phyloP scores from a whole-genome alignment of 2,797 vertebrate species.

The Gadopsis marmoratus region DNA sequence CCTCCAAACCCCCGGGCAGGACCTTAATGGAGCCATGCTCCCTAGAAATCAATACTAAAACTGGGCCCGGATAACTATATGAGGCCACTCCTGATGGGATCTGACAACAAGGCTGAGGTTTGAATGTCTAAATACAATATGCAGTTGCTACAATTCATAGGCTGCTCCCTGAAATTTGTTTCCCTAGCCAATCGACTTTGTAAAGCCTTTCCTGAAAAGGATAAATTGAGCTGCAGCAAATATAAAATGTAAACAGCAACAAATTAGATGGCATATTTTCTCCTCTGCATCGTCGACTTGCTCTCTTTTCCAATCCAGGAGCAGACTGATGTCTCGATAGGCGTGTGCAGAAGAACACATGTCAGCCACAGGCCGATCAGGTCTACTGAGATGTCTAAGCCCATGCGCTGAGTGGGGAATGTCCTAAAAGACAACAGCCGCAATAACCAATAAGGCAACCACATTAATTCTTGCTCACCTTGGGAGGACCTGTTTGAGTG shows the following conservation, averaged over 20 bases:
- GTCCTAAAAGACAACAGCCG: conserved; percentile 73
- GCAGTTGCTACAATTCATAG: conserved; percentile 49
- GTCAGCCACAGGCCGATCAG: conserved; percentile 66
- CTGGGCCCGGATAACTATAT: conserved; percentile 90
- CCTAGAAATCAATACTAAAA: conserved; percentile 97
- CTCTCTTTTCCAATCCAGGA: conserved; percentile 16
- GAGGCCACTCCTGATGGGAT: conserved; percentile 75
- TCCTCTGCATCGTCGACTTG: conserved; percentile 34
- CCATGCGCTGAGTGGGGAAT: conserved; percentile 43
- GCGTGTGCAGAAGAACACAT: conserved; percentile 58
- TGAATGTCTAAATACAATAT: conserved; percentile 72
- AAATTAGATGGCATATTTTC: conserved; percentile 28
- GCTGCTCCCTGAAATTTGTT: conserved; percentile 2
- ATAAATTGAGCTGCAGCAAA: conserved; percentile 27
- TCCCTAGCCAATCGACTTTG: not conserved
- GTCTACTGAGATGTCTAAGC: conserved; percentile 71
- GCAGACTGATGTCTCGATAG: conserved; percentile 48
- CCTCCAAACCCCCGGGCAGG: conserved; percentile 89
- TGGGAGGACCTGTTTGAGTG: conserved; percentile 86
- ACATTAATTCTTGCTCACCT: conserved; percentile 87
- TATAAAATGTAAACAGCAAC: conserved; percentile 31
- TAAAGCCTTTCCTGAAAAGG: conserved; percentile 24
- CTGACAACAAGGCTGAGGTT: conserved; percentile 70
- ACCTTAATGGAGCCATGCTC: conserved; percentile 96
- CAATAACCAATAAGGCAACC: conserved; percentile 79